Evolutionary conservation across 2,888 invertebrate species (phyloP), one percentile per base, ranked within the genome.

Genomic region (Drosophila emarginata): DNA sequence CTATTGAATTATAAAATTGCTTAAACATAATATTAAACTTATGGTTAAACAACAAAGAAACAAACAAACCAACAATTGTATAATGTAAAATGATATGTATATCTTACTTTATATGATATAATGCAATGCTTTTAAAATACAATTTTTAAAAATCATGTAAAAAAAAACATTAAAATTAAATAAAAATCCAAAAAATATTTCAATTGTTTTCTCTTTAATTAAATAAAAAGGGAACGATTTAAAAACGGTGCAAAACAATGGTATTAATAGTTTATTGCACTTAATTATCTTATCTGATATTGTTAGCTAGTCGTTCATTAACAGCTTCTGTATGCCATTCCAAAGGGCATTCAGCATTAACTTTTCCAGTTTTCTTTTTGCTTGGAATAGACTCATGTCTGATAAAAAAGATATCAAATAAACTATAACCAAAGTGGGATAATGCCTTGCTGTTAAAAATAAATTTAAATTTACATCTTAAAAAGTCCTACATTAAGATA

Each of bases 81-180:
- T 87, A 89, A 70, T 82, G 77, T 85, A 85, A 45, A 45, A 85
- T 82, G 77, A 89, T 84, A 79, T 37, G 4, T 45, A 45, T 76
- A 70, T 78, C 70, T 72, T 80, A 87, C 85, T 76, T 81, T 82
- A 79, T 88, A 80, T 81, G 79, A 88, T 72, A 72, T 76, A 88
- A 88, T 88, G 78, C 87, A 84, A 80, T 88, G 86, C 85, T 89
- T 89, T 90, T 89, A 89, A 90, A 90, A 87, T 89, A 89, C 88
- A 89, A 87, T 85, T 80, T 80, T 80, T 78, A 81, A 81, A 90
- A 78, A 78, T 78, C 77, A 83, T 79, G 78, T 80, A 89, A 74
- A 82, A 83, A 83, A 65, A 82, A 83, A 84, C 72, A 76, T 77
- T 77, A 83, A 83, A 88, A 78, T 85, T 79, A 81, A 83, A 83